Conservation (phyloP, 1,140 invertebrate genomes). For the Eupristina koningsbergeri region DNA sequence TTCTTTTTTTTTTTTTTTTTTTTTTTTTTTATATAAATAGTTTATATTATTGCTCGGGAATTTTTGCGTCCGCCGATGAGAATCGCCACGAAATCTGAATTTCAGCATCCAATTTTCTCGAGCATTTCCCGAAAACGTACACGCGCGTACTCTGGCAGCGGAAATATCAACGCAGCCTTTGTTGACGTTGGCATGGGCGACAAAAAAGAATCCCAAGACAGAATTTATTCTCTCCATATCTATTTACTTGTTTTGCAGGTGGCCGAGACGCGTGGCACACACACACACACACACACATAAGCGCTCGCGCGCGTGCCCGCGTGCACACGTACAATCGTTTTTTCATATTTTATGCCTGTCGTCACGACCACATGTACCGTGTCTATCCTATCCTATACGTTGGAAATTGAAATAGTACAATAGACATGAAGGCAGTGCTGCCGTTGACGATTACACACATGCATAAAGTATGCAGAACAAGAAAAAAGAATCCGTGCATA, state of each 20-base stretch:
- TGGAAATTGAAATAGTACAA: slow-evolving; percentile 46
- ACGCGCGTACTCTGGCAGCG: not conserved
- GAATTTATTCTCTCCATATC: slow-evolving; percentile 34
- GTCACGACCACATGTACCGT: not conserved
- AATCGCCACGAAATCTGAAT: too few species aligned
- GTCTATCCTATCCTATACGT: slow-evolving; percentile 44
- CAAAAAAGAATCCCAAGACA: slow-evolving; percentile 30
- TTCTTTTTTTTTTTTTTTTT: too few species aligned
- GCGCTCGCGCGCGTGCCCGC: too few species aligned
- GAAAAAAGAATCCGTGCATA: not conserved
- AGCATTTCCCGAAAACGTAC: not conserved
- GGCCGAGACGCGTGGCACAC: not conserved
- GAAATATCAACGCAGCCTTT: not conserved
- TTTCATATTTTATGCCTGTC: slow-evolving; percentile 44
- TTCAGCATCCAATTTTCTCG: not conserved
- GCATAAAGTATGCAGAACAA: not conserved
- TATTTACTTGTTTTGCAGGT: slow-evolving; percentile 18
- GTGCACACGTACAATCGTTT: slow-evolving; percentile 11
- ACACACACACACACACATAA: too few species aligned
- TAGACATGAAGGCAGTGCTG: slow-evolving; percentile 16
- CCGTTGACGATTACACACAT: not conserved
- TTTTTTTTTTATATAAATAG: too few species aligned
- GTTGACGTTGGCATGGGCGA: not conserved
- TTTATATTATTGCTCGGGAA: not conserved
- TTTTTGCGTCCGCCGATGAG: not conserved